Evolutionary conservation across 2,888 invertebrate genomes (phyloP).

Genomic region (Diplazon laetatorius): DNA sequence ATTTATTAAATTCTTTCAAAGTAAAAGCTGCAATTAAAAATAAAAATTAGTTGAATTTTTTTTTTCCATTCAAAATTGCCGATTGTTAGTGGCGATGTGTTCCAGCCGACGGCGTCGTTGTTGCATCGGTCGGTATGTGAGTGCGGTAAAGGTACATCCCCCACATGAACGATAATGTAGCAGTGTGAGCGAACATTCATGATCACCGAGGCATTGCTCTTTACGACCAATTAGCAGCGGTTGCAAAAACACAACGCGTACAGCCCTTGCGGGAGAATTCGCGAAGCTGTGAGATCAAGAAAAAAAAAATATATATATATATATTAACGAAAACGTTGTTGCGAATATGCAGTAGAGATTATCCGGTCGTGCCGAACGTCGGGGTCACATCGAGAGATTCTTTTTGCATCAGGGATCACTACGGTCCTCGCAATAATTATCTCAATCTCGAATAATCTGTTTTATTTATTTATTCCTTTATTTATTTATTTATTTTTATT

Average conservation of each 20-base stretch:
- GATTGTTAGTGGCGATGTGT: background rate
- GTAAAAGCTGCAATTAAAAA: too few species aligned
- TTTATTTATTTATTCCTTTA: too few species aligned
- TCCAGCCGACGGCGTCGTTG: conserved; percentile 29
- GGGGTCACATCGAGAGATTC: background rate
- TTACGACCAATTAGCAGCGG: conserved; percentile 77
- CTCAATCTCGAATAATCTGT: conserved; percentile 1
- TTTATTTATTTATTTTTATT: background rate
- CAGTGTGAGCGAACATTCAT: conserved; percentile 42
- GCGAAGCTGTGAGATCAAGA: background rate
- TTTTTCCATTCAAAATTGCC: background rate
- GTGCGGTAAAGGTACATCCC: conserved; percentile 8
- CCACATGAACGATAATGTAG: conserved; percentile 30
- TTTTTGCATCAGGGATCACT: background rate
- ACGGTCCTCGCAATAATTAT: background rate
- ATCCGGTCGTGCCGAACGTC: background rate
- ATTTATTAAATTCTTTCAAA: too few species aligned
- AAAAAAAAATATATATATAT: conserved; percentile 7
- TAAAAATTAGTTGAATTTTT: too few species aligned
- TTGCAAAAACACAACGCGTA: conserved; percentile 41
- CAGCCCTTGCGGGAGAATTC: conserved; percentile 8
- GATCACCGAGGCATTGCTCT: conserved; percentile 61
- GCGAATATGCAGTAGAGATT: background rate
- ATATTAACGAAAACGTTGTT: background rate
- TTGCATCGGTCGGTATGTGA: too few species aligned